Evolutionary conservation across 2,113 vertebrate species (phyloP), one percentile per base, ranked within the genome.

Genomic region (Sceloporus undulatus): DNA sequence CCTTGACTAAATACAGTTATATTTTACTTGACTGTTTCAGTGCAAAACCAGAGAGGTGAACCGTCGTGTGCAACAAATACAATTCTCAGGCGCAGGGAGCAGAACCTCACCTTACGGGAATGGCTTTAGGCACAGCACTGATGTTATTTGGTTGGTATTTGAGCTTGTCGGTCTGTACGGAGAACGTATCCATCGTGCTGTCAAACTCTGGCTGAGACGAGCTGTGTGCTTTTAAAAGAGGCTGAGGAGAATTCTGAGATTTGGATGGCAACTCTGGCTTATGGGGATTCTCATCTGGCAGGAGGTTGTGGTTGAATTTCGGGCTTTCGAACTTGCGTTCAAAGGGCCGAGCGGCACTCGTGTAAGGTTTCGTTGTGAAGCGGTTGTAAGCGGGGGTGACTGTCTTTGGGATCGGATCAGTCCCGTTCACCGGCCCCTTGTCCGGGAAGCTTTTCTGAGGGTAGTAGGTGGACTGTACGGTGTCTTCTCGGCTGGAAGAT

Each of bases 281-380:
- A 92, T 96, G 96, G 68, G 95, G 95, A 79, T 96, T 95, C 96
- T 99, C 98, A 73, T 98, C 98, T 91, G 98, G 98, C 96, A 99
- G 96, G 92, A 99, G 98, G 93, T 99, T 99, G 94, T 99, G 99
- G 95, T 98, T 99, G 97, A 99, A 99, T 94, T 99, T 99, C 0
- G 98, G 99, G 88, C 99, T 99, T 91, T 99, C 98, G 68, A 99
- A 99, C 96, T 99, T 99, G 96, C 98, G 98, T 93, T 99, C 98
- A 78, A 98, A 99, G 3, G 98, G 98, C 71, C 98, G 97, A 7
- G 98, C 98, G 27, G 98, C 95, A 92, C 95, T 98, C 66, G 96
- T 98, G 90, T 98, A 98, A 10, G 98, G 97, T 92, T 98, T 98
- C 82, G 98, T 96, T 89, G 97, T 97, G 89, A 98, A 99, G 88